These are phyloP conservation scores for Sebastes fasciatus DNA, from an alignment of 2,113 vertebrate genomes.

Conservation along the genomic window DNA sequence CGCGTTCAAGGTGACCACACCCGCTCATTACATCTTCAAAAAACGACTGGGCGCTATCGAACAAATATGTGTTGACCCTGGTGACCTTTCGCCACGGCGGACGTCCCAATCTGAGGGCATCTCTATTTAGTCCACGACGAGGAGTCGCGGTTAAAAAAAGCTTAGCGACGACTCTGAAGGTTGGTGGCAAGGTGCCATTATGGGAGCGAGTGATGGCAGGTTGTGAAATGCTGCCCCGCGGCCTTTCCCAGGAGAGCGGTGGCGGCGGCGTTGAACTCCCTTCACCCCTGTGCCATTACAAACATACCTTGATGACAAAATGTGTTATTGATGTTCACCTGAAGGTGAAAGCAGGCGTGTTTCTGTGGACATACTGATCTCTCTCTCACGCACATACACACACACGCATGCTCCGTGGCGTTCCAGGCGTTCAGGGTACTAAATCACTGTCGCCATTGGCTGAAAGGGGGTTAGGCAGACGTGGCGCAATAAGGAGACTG, in stretches of 20 bases:
- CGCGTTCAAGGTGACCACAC: conserved; percentile 60
- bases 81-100: conserved; percentile 10
- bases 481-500: conserved; percentile 47
- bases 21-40: conserved; percentile 30
- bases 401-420: not conserved
- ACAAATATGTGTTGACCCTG: conserved; percentile 11
- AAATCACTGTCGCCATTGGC: conserved; percentile 72
- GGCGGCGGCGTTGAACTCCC: conserved; percentile 63
- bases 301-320: conserved; percentile 81
- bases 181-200: conserved; percentile 67
- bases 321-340: conserved; percentile 78
- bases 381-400: conserved; percentile 3
- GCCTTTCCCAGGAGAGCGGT: conserved; percentile 66
- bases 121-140: conserved; percentile 44
- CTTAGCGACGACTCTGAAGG: conserved; percentile 40
- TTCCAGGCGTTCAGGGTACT: conserved; percentile 41
- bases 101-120: conserved; percentile 17
- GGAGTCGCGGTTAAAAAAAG: conserved; percentile 49
- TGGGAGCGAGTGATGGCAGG: conserved; percentile 72
- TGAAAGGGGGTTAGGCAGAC: conserved; percentile 59
- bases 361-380: conserved; percentile 64
- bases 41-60: not conserved
- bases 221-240: conserved; percentile 74
- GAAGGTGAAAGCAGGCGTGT: conserved; percentile 75
- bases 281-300: conserved; percentile 71